Percentiles rank a stretch among this genome's conserved stretches.
phyloP scores from a whole-genome alignment of 2,888 invertebrate genomes.

The Halocaridina rubra region DNA sequence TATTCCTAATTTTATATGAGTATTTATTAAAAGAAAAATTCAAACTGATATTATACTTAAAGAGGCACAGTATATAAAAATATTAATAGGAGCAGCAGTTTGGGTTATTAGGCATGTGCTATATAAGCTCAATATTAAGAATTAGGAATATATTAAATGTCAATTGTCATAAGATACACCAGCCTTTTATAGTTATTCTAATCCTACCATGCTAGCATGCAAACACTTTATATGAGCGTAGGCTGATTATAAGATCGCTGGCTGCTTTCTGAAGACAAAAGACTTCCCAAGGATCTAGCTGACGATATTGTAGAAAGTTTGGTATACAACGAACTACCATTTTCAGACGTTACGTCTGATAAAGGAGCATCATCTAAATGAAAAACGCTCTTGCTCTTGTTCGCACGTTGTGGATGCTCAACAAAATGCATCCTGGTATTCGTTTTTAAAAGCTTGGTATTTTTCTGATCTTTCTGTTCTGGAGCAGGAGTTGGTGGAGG shows the following conservation, averaged over 20 bases:
- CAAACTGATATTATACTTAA: too few relatives aligned
- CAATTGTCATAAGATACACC: too few relatives aligned
- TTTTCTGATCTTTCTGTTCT: background rate
- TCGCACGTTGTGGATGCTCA: background rate
- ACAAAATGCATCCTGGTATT: background rate
- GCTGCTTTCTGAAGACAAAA: background rate
- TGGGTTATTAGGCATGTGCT: too few relatives aligned
- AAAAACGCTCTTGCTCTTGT: slow-evolving; percentile 19
- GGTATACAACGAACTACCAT: background rate
- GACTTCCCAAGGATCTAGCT: slow-evolving; percentile 29
- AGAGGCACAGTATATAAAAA: too few relatives aligned
- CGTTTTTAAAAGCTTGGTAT: background rate
- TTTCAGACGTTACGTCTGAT: background rate
- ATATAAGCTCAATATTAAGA: too few relatives aligned
- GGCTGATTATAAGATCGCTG: slow-evolving; percentile 35
- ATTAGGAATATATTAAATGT: too few relatives aligned
- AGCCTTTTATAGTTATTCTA: background rate
- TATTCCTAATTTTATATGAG: too few relatives aligned
- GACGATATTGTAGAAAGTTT: background rate
- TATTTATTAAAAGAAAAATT: too few relatives aligned
- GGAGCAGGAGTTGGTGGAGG: background rate
- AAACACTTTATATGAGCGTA: slow-evolving; percentile 28
- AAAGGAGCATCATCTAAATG: slow-evolving; percentile 3
- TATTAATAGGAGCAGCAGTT: too few relatives aligned
- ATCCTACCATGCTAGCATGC: slow-evolving; percentile 21